phyloP scores from a whole-genome alignment of 2,797 vertebrate genomes.

The Trichosurus vulpecula region DNA sequence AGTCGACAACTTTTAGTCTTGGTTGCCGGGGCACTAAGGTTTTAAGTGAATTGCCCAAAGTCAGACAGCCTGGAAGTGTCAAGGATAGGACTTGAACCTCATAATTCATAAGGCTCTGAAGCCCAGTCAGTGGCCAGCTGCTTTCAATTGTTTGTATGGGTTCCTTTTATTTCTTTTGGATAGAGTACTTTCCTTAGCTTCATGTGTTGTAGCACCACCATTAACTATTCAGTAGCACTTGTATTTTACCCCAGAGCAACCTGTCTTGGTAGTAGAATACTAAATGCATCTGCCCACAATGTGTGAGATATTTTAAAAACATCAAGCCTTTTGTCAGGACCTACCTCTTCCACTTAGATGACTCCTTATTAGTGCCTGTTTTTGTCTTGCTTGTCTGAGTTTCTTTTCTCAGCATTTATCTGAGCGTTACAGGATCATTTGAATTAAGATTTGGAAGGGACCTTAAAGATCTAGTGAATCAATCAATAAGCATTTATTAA shows the following conservation, averaged over 20 bases:
- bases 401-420: not conserved
- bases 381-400: not conserved
- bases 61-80: not conserved
- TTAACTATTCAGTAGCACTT: not conserved
- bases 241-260: not conserved
- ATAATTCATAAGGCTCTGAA: not conserved
- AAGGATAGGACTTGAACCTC: not conserved
- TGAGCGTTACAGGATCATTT: not conserved
- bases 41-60: not conserved
- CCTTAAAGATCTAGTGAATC: not conserved
- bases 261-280: not conserved
- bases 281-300: not conserved
- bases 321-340: not conserved
- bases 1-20: not conserved
- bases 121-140: not conserved
- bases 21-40: not conserved
- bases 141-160: not conserved
- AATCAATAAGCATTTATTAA: slow-evolving; percentile 17
- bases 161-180: slow-evolving; percentile 21
- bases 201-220: not conserved
- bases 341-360: not conserved
- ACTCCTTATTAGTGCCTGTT: not conserved
- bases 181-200: not conserved
- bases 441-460: not conserved
- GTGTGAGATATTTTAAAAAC: not conserved